phyloP scores from a whole-genome alignment of 2,113 vertebrate species.

The Ochotona princeps region DNA sequence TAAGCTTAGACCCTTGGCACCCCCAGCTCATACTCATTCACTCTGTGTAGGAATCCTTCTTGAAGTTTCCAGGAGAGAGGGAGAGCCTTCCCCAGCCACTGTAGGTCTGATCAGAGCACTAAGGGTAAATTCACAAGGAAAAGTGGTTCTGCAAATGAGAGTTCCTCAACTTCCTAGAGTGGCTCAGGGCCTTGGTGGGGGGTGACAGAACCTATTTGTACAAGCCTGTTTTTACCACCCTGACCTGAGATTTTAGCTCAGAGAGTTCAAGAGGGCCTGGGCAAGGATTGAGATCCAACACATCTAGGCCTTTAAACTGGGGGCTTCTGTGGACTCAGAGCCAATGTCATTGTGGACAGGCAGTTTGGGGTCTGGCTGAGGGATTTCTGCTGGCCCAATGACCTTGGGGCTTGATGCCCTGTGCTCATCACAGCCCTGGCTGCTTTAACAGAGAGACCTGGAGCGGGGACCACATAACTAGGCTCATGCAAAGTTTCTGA shows the following conservation, averaged over 20 bases:
- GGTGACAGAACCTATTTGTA: not conserved
- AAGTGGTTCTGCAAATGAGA: not conserved
- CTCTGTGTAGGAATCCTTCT: not conserved
- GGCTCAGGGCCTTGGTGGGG: not conserved
- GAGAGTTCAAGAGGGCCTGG: not conserved
- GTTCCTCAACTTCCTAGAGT: not conserved
- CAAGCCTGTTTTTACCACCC: not conserved
- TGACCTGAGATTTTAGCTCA: slow-evolving; percentile 1
- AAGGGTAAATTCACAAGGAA: not conserved
- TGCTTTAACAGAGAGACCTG: not conserved
- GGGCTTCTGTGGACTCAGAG: not conserved
- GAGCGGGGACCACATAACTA: slow-evolving; percentile 58
- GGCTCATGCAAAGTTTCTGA: slow-evolving; percentile 58
- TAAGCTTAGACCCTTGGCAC: not conserved
- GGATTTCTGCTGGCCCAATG: not conserved
- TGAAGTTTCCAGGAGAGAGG: not conserved
- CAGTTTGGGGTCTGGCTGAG: not conserved
- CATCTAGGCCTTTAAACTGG: slow-evolving; percentile 44
- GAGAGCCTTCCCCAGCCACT: not conserved
- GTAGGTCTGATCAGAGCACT: not conserved
- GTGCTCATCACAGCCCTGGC: not conserved
- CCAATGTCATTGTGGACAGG: fast-evolving
- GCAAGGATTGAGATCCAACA: not conserved
- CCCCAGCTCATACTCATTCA: not conserved
- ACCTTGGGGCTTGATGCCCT: not conserved